Percentiles rank a stretch among this genome's conserved stretches.
Evolutionary conservation across 2,888 invertebrate genomes (phyloP).

Genomic region (Leptopterna dolabrata): DNA sequence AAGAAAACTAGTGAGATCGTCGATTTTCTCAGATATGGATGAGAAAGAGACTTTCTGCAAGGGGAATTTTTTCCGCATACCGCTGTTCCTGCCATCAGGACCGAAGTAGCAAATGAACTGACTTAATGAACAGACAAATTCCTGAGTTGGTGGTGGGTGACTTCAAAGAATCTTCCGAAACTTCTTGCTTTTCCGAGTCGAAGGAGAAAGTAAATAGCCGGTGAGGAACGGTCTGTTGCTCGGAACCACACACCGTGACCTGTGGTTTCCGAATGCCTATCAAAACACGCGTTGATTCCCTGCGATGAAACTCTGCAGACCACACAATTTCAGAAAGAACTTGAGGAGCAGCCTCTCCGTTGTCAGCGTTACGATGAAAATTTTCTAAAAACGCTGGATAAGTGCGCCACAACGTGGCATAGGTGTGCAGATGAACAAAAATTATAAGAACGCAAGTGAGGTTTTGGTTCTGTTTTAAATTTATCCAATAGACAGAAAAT

Average conservation of each 20-base stretch:
- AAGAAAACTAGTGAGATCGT: no score
- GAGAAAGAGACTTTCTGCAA: no score
- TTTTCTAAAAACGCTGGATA: no score
- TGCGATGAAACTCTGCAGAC: neutral
- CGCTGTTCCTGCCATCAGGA: neutral
- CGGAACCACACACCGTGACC: neutral
- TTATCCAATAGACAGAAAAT: no score
- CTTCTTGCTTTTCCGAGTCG: neutral
- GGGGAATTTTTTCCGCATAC: no score
- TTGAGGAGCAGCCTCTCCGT: neutral
- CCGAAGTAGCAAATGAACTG: neutral
- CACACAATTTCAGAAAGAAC: neutral
- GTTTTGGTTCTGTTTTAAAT: no score
- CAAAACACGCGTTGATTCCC: neutral
- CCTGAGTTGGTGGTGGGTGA: neutral
- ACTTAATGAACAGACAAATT: neutral
- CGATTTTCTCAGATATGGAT: no score
- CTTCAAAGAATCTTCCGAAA: neutral
- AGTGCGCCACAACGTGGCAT: no score
- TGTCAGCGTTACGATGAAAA: neutral
- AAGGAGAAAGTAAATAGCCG: neutral
- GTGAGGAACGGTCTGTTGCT: neutral
- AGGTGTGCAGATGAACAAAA: no score
- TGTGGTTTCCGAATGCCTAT: neutral
- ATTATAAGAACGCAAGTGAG: no score